Evolutionary conservation across 2,113 vertebrate species (phyloP).

Genomic region (Pygathrix nemaeus): DNA sequence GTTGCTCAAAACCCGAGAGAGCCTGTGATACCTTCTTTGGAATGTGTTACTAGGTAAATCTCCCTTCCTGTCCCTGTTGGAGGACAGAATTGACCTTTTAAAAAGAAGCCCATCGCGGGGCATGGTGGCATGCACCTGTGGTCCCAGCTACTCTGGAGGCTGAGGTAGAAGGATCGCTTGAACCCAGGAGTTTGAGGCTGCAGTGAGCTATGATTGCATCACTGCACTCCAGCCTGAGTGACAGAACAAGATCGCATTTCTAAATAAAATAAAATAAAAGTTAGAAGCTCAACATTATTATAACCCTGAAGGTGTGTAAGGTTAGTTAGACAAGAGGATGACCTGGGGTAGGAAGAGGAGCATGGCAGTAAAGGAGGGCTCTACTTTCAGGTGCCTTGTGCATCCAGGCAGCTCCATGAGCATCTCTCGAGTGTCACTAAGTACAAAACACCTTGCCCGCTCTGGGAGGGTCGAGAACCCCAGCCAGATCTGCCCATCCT

Average conservation of each 20-base stretch:
- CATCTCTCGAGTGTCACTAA: accelerated
- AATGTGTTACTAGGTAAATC: too few relatives aligned
- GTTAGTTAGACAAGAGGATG: not conserved
- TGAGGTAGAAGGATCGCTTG: not conserved
- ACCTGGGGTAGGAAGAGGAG: not conserved
- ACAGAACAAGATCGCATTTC: not conserved
- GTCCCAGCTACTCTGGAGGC: not conserved
- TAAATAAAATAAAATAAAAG: not conserved
- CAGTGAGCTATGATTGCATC: not conserved
- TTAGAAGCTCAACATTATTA: not conserved
- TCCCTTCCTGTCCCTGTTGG: not conserved
- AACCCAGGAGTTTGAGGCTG: not conserved
- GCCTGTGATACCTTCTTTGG: not conserved
- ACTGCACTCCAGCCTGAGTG: not conserved
- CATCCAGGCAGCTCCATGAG: not conserved
- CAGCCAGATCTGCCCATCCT: accelerated
- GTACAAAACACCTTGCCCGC: not conserved
- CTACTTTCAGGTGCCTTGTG: not conserved
- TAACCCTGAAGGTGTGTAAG: not conserved
- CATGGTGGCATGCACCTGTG: not conserved
- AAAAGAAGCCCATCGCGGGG: accelerated
- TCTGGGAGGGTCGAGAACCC: not conserved
- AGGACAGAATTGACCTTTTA: not conserved
- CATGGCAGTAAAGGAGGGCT: not conserved
- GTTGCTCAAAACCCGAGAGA: not conserved